A percentile compares a stretch with the other conserved stretches of the same genome.
Conservation (phyloP, 2,888 invertebrate genomes). For the Orgyia antiqua region DNA sequence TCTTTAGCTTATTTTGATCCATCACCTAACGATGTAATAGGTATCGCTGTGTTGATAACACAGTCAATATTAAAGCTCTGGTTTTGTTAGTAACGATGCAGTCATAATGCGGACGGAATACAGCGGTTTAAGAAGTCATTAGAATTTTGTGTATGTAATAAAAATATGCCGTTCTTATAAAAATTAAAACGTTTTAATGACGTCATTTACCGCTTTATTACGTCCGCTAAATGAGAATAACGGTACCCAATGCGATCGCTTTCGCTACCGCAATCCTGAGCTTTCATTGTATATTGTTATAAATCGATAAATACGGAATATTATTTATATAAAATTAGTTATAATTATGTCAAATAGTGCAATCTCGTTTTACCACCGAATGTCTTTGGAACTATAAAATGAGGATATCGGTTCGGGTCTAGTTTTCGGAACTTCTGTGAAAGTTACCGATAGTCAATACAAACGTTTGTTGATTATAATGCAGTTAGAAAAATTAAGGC, state of each 20-base stretch:
- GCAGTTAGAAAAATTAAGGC: too few relatives aligned
- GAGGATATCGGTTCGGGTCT: slow-evolving; percentile 2
- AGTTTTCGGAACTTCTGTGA: background rate
- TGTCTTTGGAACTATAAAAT: slow-evolving; percentile 1
- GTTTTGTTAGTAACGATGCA: too few relatives aligned
- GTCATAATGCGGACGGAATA: too few relatives aligned
- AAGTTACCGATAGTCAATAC: slow-evolving; percentile 2
- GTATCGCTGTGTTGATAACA: too few relatives aligned
- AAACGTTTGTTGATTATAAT: background rate
- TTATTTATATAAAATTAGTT: slow-evolving; percentile 4
- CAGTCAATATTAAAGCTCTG: too few relatives aligned
- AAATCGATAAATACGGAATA: background rate
- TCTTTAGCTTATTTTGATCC: too few relatives aligned
- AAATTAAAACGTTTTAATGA: background rate
- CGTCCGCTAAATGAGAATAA: background rate
- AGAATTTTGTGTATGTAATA: too few relatives aligned
- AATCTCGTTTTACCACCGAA: slow-evolving; percentile 10
- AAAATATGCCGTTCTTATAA: too few relatives aligned
- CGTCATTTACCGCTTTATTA: background rate
- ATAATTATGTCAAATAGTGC: slow-evolving; percentile 3
- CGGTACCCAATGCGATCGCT: background rate
- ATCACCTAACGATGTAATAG: too few relatives aligned
- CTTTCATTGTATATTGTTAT: background rate
- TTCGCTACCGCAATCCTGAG: background rate
- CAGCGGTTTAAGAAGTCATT: too few relatives aligned